Evolutionary conservation across 1,140 invertebrate genomes (phyloP).

Genomic region (Homarus americanus): DNA sequence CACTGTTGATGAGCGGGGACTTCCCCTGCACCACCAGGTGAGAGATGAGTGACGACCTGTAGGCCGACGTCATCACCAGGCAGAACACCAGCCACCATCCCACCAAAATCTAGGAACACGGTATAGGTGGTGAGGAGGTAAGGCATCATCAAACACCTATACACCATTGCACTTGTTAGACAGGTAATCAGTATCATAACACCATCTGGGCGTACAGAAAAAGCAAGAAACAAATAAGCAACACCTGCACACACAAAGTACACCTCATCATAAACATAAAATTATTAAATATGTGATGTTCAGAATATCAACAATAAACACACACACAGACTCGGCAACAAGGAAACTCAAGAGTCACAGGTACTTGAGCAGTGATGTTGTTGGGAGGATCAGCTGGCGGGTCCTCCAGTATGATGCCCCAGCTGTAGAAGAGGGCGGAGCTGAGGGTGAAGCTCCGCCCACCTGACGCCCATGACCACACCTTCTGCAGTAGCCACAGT

Average conservation of each 20-base stretch:
- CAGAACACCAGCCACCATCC: constrained; percentile 15
- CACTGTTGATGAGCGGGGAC: constrained; percentile 12
- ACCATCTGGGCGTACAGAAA: no score
- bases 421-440: constrained; percentile 9
- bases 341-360: no score
- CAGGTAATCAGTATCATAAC: no score
- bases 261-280: no score
- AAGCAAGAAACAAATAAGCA: no score
- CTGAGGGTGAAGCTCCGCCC: not conserved
- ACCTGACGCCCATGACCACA: not conserved
- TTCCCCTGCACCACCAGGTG: constrained; percentile 26
- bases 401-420: constrained; percentile 7
- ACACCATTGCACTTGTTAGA: no score
- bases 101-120: constrained; percentile 16
- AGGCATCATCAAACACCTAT: no score
- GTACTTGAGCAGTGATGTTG: not conserved
- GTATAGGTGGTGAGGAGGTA: no score
- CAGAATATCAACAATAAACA: no score
- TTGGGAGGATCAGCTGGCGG: not conserved
- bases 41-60: constrained; percentile 28
- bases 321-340: no score
- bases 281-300: no score
- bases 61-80: not conserved
- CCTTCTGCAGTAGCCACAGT: constrained; percentile 3
- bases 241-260: no score